Conservation (phyloP, 2,113 vertebrate genomes). For the Istiophorus platypterus region DNA sequence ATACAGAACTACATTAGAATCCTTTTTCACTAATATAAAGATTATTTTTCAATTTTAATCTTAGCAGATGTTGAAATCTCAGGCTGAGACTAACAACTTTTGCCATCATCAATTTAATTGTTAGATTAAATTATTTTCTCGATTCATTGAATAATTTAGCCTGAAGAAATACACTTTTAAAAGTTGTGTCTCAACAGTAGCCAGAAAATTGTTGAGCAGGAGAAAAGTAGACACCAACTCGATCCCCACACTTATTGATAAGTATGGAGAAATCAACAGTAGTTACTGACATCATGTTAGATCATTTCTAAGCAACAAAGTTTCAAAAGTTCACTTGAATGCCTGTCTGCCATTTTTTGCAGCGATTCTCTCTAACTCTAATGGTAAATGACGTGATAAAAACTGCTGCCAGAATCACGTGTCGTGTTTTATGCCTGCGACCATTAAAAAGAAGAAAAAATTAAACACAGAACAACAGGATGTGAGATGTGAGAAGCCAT, state of each 20-base stretch:
- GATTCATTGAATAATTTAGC: no score
- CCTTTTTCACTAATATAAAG: no score
- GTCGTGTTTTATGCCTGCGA: neutral
- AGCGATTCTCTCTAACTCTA: neutral
- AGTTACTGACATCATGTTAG: neutral
- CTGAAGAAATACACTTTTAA: no score
- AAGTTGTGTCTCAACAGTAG: no score
- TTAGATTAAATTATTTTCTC: no score
- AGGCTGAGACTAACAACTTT: no score
- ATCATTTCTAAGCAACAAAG: neutral
- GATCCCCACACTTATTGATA: neutral
- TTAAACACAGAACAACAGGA: constrained; percentile 41
- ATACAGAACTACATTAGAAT: no score
- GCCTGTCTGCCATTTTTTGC: neutral
- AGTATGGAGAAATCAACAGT: neutral
- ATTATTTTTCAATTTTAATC: no score
- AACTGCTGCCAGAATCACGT: neutral
- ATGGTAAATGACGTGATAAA: neutral
- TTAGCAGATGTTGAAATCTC: no score
- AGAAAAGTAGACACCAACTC: no score
- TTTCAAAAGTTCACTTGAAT: neutral
- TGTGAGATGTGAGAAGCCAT: constrained; percentile 26
- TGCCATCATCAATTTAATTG: no score
- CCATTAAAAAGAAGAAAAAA: neutral
- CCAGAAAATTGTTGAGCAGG: neutral